These are phyloP conservation scores for Bothrops jararaca DNA, from an alignment of 2,113 vertebrate genomes.

Conservation along the genomic window DNA sequence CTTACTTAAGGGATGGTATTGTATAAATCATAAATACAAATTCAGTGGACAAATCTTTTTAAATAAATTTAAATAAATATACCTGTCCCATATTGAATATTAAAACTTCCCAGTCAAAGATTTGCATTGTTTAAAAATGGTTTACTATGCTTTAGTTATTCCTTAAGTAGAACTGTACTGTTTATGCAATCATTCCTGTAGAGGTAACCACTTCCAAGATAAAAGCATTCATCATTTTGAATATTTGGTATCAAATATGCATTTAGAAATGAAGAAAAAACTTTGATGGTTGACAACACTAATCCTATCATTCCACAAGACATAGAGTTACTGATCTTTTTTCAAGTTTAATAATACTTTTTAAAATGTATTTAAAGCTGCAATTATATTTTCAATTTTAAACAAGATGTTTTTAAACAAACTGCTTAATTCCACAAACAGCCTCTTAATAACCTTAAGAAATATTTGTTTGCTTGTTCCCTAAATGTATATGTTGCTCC, in stretches of 20 bases:
- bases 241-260: slow-evolving; percentile 14
- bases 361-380: neutral
- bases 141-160: neutral
- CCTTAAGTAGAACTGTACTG: slow-evolving; percentile 1
- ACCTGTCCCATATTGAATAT: neutral
- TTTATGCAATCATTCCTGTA: neutral
- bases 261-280: neutral
- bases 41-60: neutral
- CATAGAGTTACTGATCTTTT: neutral
- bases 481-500: neutral
- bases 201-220: neutral
- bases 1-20: neutral
- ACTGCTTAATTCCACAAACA: neutral
- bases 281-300: neutral
- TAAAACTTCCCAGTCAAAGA: neutral
- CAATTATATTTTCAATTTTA: neutral
- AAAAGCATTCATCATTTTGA: neutral
- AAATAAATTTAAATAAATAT: neutral
- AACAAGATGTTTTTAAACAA: neutral
- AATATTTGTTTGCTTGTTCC: neutral
- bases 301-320: neutral
- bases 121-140: neutral
- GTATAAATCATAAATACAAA: neutral
- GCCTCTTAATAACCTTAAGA: neutral
- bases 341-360: neutral